Evolutionary conservation across 2,113 vertebrate species (phyloP).

Genomic region (Gorilla gorilla): DNA sequence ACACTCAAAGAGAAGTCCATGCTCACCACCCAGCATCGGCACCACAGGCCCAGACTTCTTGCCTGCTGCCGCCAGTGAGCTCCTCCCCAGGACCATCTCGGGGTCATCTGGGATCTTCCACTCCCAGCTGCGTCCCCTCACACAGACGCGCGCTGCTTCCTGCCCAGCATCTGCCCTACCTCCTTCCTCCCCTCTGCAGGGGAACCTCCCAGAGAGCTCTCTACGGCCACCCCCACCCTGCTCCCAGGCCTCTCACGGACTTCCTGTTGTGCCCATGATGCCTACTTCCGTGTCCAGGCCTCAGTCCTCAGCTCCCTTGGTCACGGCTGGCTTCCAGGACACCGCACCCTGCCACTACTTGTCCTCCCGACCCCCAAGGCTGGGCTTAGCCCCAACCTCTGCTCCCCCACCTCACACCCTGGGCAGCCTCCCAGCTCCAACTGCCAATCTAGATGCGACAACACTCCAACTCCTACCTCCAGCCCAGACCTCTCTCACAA

Average conservation of each 20-base stretch:
- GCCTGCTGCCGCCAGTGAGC: neutral
- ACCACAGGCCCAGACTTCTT: no score
- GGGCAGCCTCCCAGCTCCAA: neutral
- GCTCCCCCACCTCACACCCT: neutral
- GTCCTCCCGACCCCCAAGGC: neutral
- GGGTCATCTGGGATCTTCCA: neutral
- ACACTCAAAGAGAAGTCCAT: neutral
- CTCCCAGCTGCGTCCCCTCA: neutral
- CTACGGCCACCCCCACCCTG: no score
- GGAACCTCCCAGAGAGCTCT: neutral
- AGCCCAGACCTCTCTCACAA: neutral
- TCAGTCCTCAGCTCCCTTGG: neutral
- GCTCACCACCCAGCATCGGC: neutral
- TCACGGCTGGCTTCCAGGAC: neutral
- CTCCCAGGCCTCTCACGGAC: neutral
- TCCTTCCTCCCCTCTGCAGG: neutral
- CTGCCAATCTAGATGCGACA: rapidly evolving
- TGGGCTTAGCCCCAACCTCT: neutral
- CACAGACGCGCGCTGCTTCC: no score
- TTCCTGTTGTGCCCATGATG: neutral
- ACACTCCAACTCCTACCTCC: neutral
- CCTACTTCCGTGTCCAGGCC: neutral
- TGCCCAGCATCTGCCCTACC: neutral
- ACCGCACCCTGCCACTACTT: neutral
- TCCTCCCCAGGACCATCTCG: neutral